Evolutionary conservation across 1,140 invertebrate species (phyloP).

Genomic region (Drosophila nigrodunni): DNA sequence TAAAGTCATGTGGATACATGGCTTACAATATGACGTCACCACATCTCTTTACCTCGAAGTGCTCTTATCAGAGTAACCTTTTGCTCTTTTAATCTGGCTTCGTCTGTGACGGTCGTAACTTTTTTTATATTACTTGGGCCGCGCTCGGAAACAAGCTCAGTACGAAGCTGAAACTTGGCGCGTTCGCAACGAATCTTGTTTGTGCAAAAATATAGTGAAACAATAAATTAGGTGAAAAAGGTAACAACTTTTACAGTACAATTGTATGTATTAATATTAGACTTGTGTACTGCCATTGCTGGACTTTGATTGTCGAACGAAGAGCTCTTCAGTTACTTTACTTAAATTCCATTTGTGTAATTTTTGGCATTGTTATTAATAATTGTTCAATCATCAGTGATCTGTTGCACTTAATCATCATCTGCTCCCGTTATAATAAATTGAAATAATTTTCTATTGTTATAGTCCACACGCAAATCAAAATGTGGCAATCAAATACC

Average conservation of each 20-base stretch:
- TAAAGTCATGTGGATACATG: no score
- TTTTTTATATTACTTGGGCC: slow-evolving; percentile 26
- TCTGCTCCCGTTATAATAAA: slow-evolving; percentile 9
- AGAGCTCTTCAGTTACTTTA: slow-evolving; percentile 1
- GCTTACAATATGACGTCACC: no score
- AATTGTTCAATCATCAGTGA: slow-evolving; percentile 5
- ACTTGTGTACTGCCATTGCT: slow-evolving; percentile 2
- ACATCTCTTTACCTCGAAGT: no score
- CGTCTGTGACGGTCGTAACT: neutral
- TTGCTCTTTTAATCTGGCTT: no score
- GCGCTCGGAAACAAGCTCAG: slow-evolving; percentile 25
- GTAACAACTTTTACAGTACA: slow-evolving; percentile 8
- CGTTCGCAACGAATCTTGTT: slow-evolving; percentile 11
- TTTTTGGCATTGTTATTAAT: slow-evolving; percentile 22
- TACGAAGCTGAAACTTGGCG: slow-evolving; percentile 8
- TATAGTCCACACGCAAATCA: slow-evolving; percentile 15
- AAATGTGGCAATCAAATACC: slow-evolving; percentile 29
- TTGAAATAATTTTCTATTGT: slow-evolving; percentile 21
- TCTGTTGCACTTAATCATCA: neutral
- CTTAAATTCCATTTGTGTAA: neutral
- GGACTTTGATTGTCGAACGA: neutral
- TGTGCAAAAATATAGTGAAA: neutral
- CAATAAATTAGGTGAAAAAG: slow-evolving; percentile 16
- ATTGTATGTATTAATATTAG: slow-evolving; percentile 8
- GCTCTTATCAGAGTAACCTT: no score